Percentiles rank a stretch among this genome's conserved stretches.
These are phyloP conservation scores for Girardinichthys multiradiatus DNA, from an alignment of 2,113 vertebrate genomes.

Conservation along the genomic window DNA sequence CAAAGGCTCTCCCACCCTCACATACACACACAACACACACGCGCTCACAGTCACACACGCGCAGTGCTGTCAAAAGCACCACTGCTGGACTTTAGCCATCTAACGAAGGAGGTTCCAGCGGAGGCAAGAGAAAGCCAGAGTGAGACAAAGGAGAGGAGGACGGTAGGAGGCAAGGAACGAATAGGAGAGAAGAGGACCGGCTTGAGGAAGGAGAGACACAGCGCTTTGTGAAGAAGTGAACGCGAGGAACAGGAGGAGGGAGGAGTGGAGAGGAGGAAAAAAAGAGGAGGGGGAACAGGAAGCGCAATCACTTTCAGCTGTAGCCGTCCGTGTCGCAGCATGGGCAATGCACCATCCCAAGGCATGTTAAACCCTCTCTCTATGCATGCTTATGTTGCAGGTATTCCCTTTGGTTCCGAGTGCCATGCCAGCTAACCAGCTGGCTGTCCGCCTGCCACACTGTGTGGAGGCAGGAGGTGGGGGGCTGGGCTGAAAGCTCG, in stretches of 20 bases:
- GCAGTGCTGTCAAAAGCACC: constrained; percentile 68
- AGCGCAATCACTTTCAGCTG: constrained; percentile 79
- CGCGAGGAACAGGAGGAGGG: constrained; percentile 59
- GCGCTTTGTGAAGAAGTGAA: constrained; percentile 65
- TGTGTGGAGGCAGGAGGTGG: constrained; percentile 46
- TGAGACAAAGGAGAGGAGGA: constrained; percentile 72
- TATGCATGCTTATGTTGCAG: constrained; percentile 68
- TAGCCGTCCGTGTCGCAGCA: constrained; percentile 81
- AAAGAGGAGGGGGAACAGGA: constrained; percentile 77
- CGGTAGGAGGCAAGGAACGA: constrained; percentile 72
- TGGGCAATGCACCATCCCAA: constrained; percentile 88
- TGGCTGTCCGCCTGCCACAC: constrained; percentile 54
- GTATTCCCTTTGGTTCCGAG: constrained; percentile 37
- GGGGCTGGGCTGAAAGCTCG: constrained; percentile 52
- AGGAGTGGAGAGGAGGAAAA: constrained; percentile 55
- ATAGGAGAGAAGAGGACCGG: constrained; percentile 65
- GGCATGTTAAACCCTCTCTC: constrained; percentile 79
- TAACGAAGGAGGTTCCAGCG: constrained; percentile 69
- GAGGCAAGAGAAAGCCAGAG: constrained; percentile 63
- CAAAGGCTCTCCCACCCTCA: constrained; percentile 37
- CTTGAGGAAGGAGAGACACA: constrained; percentile 66
- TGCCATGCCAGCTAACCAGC: constrained; percentile 47
- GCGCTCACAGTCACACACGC: constrained; percentile 69
- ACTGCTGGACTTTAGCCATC: constrained; percentile 77
- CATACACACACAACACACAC: constrained; percentile 49